Evolutionary conservation across 2,888 invertebrate species (phyloP), one percentile per base, ranked within the genome.

Genomic region (Gonocerus acuteangulatus): DNA sequence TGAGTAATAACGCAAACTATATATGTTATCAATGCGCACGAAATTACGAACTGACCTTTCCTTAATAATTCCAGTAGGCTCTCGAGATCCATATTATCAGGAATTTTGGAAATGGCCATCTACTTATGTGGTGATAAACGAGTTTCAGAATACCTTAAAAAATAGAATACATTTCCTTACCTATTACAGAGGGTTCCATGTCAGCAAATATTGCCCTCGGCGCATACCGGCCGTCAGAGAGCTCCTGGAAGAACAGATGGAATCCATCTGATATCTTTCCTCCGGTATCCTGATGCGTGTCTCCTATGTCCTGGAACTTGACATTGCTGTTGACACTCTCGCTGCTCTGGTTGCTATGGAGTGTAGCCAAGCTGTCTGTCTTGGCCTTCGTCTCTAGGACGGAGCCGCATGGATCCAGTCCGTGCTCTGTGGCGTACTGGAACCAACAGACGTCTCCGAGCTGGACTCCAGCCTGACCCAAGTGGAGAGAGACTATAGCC

Each of bases 131-230:
- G n/a, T n/a, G n/a, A n/a, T n/a, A n/a, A n/a, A n/a, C n/a, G n/a
- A n/a, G n/a, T n/a, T n/a, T n/a, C n/a, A n/a, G n/a, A n/a, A n/a
- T n/a, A n/a, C n/a, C n/a, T n/a, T n/a, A n/a, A n/a, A n/a, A n/a
- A n/a, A n/a, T n/a, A n/a, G n/a, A n/a, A n/a, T n/a, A n/a, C n/a
- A n/a, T n/a, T n/a, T n/a, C n/a, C n/a, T n/a, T 61, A 67, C 67
- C 89, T 65, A 94, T 87, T 15, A 89, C 90, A 19, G 88, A 89
- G 18, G 93, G 91, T 72, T 94, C 93, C 68, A 92, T 78, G 74
- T 95, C 93, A 39, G 91, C 81, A 80, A 93, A 87, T 13, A 92
- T 81, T 4, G 85, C 82, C 67, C 92, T 80, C 1, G 93, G 93
- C 1, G 89, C 86, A 64, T 87, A 85, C 74, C 88, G 88, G 4